Evolutionary conservation across 2,113 vertebrate species (phyloP).

Genomic region (Phyllostomus hastatus): DNA sequence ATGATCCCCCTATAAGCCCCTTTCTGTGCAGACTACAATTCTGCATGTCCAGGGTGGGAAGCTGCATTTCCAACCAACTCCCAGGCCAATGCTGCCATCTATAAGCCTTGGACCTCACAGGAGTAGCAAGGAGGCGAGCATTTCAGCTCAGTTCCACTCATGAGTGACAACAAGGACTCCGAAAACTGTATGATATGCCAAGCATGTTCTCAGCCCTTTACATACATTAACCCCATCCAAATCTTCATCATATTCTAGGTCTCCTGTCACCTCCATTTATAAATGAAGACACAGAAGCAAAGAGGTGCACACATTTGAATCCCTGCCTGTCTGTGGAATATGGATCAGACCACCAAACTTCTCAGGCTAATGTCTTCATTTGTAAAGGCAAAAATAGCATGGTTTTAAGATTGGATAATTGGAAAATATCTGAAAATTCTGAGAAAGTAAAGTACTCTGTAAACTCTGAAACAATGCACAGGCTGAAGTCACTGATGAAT

Average conservation of each 20-base stretch:
- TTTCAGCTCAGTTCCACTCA: neutral
- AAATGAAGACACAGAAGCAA: neutral
- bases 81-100: neutral
- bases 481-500: neutral
- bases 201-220: neutral
- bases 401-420: neutral
- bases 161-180: neutral
- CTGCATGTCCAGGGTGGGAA: no score
- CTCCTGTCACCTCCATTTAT: no score
- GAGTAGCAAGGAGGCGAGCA: neutral
- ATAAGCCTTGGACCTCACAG: neutral
- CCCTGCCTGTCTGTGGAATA: neutral
- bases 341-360: neutral
- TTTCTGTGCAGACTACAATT: no score
- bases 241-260: neutral
- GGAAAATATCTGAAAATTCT: neutral
- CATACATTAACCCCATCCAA: neutral
- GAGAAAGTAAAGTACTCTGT: neutral
- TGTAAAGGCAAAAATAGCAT: neutral
- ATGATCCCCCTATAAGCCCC: neutral
- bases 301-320: neutral
- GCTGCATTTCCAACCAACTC: neutral
- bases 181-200: neutral
- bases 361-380: neutral
- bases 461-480: neutral